phyloP scores from a whole-genome alignment of 2,888 invertebrate genomes.

The Aleiodes leptofemur region DNA sequence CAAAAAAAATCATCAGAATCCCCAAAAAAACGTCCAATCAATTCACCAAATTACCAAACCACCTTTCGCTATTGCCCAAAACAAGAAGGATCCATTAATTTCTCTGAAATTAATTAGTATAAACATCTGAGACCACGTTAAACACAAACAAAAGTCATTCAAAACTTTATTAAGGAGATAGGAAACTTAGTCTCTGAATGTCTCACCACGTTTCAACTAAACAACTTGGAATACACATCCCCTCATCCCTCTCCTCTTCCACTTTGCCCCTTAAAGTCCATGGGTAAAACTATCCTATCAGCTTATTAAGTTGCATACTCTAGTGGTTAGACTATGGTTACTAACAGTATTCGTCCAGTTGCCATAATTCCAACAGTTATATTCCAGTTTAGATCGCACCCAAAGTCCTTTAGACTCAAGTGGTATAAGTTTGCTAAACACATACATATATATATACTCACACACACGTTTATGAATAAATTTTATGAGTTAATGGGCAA shows the following conservation, averaged over 20 bases:
- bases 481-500: too few species aligned
- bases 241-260: background rate
- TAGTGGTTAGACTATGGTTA: conserved; percentile 51
- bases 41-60: too few species aligned
- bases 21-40: too few species aligned
- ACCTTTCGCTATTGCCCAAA: too few species aligned
- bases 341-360: conserved; percentile 45
- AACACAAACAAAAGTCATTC: conserved; percentile 35
- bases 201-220: conserved; percentile 31
- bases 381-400: conserved; percentile 59
- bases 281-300: conserved; percentile 58
- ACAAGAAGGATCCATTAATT: conserved; percentile 9
- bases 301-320: conserved; percentile 63
- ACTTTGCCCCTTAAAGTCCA: background rate
- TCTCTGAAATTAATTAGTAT: conserved; percentile 42
- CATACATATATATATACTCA: too few species aligned
- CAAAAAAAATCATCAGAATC: too few species aligned
- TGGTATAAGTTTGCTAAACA: conserved; percentile 40
- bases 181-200: conserved; percentile 32
- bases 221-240: conserved; percentile 12
- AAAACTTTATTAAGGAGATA: conserved; percentile 24
- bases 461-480: too few species aligned
- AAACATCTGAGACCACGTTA: conserved; percentile 32
- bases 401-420: conserved; percentile 50
- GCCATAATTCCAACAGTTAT: conserved; percentile 63